Percentiles rank a stretch among this genome's conserved stretches.
Evolutionary conservation across 2,113 vertebrate genomes (phyloP).

Genomic region (Actenoides hombroni): DNA sequence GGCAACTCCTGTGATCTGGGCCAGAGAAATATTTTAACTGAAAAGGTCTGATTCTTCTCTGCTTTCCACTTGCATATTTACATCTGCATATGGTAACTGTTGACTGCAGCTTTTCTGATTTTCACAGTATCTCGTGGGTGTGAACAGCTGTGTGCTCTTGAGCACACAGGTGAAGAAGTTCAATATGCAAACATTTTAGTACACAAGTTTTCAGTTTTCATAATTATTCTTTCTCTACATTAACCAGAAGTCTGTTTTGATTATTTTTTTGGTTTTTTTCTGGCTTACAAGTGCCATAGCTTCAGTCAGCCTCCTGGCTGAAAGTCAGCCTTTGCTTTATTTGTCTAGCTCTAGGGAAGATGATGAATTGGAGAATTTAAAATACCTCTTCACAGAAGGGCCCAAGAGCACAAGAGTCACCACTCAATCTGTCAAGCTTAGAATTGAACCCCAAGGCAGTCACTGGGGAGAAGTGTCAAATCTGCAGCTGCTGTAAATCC

Average conservation of each 20-base stretch:
- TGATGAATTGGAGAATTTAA: constrained; percentile 12
- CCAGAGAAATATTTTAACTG: background rate
- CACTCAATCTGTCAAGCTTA: background rate
- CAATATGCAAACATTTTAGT: background rate
- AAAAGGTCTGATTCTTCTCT: constrained; percentile 12
- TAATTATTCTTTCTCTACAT: background rate
- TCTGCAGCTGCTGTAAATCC: background rate
- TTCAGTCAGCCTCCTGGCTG: constrained; percentile 12
- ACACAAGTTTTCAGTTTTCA: background rate
- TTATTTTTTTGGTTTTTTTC: background rate
- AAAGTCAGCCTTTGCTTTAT: background rate
- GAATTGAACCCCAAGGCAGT: background rate
- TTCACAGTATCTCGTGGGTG: background rate
- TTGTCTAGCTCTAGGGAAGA: background rate
- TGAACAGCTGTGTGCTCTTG: background rate
- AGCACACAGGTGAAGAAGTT: background rate
- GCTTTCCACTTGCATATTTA: background rate
- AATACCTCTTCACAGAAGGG: background rate
- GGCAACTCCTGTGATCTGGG: background rate
- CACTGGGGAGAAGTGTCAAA: background rate
- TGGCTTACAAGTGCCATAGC: background rate
- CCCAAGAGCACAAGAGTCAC: background rate
- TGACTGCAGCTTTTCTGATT: background rate
- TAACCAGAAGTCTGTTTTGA: background rate
- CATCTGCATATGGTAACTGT: background rate